Evolutionary conservation across 2,797 vertebrate species (phyloP).

Genomic region (Oreortyx pictus): DNA sequence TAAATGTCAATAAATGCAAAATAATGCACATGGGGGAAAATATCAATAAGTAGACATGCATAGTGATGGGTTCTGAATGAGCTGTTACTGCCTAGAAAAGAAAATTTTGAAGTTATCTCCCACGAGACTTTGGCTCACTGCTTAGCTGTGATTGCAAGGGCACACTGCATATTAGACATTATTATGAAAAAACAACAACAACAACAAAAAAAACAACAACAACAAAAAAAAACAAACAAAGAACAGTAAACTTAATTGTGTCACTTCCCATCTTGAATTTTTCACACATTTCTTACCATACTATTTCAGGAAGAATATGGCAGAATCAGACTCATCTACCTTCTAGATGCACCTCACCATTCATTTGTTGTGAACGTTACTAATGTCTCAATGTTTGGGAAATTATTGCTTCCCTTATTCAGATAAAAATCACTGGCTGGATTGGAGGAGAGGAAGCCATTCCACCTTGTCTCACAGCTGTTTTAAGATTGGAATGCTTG

Average conservation of each 20-base stretch:
- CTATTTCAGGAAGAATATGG: neutral
- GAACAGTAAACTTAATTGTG: neutral
- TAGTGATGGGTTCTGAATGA: neutral
- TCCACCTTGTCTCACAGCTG: neutral
- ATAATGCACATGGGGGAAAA: neutral
- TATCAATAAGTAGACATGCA: neutral
- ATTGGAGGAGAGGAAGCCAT: neutral
- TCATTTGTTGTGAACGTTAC: neutral
- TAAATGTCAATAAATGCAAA: neutral
- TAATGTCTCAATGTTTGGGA: rapidly evolving
- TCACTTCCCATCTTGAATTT: neutral
- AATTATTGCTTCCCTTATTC: neutral
- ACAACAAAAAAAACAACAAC: too few relatives aligned
- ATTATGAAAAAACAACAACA: neutral
- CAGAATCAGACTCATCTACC: neutral
- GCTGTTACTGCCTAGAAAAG: neutral
- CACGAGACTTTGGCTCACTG: neutral
- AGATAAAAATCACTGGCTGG: neutral
- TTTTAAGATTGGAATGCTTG: neutral
- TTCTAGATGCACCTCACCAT: neutral
- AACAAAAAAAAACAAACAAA: too few relatives aligned
- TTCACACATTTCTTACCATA: neutral
- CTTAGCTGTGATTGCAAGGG: neutral
- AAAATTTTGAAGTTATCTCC: neutral
- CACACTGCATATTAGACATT: neutral